Conservation (phyloP, 2,113 vertebrate species). For the Gobio gobio region DNA sequence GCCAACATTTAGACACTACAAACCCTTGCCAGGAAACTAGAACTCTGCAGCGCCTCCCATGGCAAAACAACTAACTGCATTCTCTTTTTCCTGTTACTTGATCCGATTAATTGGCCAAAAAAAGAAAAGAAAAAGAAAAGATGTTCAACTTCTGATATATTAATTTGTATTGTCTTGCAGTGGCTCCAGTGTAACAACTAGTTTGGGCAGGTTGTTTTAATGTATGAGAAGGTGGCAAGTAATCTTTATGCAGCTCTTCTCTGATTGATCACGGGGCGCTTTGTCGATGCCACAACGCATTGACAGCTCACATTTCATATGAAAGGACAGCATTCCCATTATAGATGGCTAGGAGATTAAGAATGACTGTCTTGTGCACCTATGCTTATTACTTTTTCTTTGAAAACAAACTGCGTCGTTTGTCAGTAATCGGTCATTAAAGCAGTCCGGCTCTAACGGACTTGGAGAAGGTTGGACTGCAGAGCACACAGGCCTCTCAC, state of each 20-base stretch:
- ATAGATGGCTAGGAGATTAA: slow-evolving; percentile 36
- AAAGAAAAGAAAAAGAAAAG: neutral
- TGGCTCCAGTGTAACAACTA: neutral
- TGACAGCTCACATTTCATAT: slow-evolving; percentile 22
- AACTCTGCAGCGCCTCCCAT: neutral
- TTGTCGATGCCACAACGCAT: neutral
- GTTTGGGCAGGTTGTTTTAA: neutral
- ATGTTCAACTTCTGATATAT: neutral
- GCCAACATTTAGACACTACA: neutral
- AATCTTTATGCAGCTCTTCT: neutral
- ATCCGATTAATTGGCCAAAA: neutral
- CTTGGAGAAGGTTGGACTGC: slow-evolving; percentile 1
- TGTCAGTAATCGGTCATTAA: slow-evolving; percentile 42
- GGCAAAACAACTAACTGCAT: neutral
- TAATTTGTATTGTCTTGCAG: neutral
- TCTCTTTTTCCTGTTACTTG: neutral
- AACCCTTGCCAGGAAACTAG: neutral
- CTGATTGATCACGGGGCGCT: slow-evolving; percentile 25
- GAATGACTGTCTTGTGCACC: slow-evolving; percentile 20
- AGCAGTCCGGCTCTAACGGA: slow-evolving; percentile 8
- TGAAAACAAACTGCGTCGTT: slow-evolving; percentile 26
- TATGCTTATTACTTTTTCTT: slow-evolving; percentile 22
- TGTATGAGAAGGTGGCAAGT: neutral
- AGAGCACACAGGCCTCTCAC: slow-evolving; percentile 57
- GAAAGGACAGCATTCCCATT: slow-evolving; percentile 12